Conservation (phyloP, 2,797 vertebrate species). For the Urocyon cinereoargenteus region DNA sequence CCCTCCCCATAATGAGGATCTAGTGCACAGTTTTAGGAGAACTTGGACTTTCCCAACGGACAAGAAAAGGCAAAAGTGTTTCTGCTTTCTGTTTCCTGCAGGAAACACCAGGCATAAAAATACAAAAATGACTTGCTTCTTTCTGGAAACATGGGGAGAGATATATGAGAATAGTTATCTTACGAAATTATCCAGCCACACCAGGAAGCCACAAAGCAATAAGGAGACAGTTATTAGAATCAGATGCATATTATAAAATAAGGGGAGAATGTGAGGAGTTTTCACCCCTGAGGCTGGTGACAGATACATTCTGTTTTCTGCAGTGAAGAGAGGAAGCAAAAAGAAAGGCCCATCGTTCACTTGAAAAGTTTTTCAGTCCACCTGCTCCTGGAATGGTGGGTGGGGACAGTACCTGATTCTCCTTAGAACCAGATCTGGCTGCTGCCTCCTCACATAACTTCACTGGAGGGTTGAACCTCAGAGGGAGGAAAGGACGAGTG, state of each 20-base stretch:
- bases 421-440: not conserved
- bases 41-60: not conserved
- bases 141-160: not conserved
- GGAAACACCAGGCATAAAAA: not conserved
- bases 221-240: not conserved
- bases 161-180: not conserved
- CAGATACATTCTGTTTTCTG: not conserved
- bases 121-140: not conserved
- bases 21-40: not conserved
- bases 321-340: not conserved
- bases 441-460: not conserved
- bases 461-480: not conserved
- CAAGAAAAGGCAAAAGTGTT: not conserved
- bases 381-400: not conserved
- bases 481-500: not conserved
- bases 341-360: not conserved
- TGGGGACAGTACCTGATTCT: not conserved
- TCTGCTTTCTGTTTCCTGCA: not conserved
- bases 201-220: not conserved
- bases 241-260: not conserved
- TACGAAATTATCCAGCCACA: not conserved
- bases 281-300: not conserved
- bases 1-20: too few species aligned
- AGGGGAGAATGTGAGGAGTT: not conserved
- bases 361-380: not conserved